Conservation (phyloP, 2,888 invertebrate genomes). For the Andrena fulva region DNA sequence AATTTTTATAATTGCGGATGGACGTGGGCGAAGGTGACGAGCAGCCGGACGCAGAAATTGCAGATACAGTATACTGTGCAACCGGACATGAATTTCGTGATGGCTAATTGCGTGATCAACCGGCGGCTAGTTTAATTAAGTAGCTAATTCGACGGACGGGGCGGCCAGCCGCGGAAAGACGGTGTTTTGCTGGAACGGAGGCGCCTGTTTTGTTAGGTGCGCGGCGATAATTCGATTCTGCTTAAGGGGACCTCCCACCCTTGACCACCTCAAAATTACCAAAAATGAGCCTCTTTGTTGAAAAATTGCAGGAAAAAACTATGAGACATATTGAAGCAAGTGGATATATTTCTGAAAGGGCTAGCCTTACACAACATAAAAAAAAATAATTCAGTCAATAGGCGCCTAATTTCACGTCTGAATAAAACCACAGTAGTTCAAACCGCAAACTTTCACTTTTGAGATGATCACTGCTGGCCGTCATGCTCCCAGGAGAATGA, state of each 20-base stretch:
- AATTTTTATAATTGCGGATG: neutral
- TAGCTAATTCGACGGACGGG: slow-evolving; percentile 50
- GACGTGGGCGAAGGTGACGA: neutral
- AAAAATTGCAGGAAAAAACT: too few relatives aligned
- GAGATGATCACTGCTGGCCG: too few relatives aligned
- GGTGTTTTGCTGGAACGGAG: slow-evolving; percentile 51
- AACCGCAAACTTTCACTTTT: too few relatives aligned
- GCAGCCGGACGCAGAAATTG: slow-evolving; percentile 17
- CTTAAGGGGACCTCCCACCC: slow-evolving; percentile 53
- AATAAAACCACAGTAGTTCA: too few relatives aligned
- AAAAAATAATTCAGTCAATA: too few relatives aligned
- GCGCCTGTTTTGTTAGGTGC: slow-evolving; percentile 59
- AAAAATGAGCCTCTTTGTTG: too few relatives aligned
- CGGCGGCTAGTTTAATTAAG: slow-evolving; percentile 56
- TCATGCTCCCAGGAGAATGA: too few relatives aligned
- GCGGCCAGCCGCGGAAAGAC: slow-evolving; percentile 24
- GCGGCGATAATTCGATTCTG: slow-evolving; percentile 62
- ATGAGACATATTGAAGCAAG: too few relatives aligned
- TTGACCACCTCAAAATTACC: too few relatives aligned
- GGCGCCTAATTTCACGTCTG: too few relatives aligned
- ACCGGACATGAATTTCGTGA: slow-evolving; percentile 23
- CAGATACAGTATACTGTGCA: neutral
- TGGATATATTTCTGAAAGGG: too few relatives aligned
- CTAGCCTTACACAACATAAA: too few relatives aligned
- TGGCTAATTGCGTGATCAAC: slow-evolving; percentile 32